Evolutionary conservation across 2,888 invertebrate species (phyloP).

Genomic region (Lasioglossum calceatum): DNA sequence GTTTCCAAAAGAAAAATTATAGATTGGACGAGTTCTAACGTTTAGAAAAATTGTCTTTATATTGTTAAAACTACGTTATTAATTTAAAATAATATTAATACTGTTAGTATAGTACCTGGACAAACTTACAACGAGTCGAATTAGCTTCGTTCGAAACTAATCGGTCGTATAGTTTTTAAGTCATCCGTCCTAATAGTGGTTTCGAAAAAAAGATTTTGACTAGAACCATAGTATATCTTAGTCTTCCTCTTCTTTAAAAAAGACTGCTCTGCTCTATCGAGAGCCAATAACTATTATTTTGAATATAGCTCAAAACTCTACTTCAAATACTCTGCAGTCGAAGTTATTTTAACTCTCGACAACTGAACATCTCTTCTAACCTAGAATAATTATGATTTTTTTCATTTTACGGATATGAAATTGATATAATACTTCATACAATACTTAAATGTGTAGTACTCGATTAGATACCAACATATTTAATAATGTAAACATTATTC

Average conservation of each 20-base stretch:
- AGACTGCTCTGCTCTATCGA: not conserved
- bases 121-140: not conserved
- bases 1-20: not conserved
- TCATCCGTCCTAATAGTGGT: not conserved
- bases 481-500: no score
- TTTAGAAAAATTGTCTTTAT: not conserved
- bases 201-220: not conserved
- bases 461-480: no score
- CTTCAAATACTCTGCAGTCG: not conserved
- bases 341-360: no score
- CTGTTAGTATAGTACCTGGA: not conserved
- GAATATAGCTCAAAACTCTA: not conserved
- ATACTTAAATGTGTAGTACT: no score
- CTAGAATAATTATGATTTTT: no score
- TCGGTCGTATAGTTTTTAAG: constrained; percentile 1
- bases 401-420: no score
- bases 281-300: not conserved
- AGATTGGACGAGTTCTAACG: not conserved
- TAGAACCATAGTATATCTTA: not conserved
- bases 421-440: no score
- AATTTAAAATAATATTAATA: not conserved
- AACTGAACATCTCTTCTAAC: no score
- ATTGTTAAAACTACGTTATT: not conserved
- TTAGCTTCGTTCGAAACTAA: not conserved
- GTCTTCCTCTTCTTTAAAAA: no score